Evolutionary conservation across 1,140 invertebrate genomes (phyloP).

Genomic region (Drosophila chauvacae): DNA sequence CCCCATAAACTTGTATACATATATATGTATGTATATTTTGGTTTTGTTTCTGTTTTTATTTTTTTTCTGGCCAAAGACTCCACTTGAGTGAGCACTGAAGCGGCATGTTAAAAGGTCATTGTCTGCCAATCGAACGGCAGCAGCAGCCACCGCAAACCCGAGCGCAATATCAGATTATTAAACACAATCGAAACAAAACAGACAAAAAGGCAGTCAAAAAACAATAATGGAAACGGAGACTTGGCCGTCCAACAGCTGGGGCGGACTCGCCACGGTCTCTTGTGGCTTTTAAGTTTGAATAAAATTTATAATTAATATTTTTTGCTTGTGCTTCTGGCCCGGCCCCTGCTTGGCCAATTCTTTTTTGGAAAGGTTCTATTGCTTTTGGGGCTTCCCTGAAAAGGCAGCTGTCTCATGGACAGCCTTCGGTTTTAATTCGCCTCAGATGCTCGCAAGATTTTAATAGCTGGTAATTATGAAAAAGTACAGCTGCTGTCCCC

Average conservation of each 20-base stretch:
- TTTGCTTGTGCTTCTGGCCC: conserved; percentile 13
- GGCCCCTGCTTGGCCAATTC: conserved; percentile 19
- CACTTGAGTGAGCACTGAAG: conserved; percentile 66
- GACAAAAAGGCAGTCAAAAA: conserved; percentile 23
- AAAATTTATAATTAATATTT: conserved; percentile 64
- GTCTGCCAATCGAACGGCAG: conserved; percentile 73
- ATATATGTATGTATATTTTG: conserved; percentile 1
- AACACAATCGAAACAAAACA: conserved; percentile 55
- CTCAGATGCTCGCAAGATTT: conserved; percentile 54
- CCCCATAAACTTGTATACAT: conserved; percentile 11
- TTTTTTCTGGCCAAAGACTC: conserved; percentile 20
- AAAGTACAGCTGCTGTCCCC: conserved; percentile 52
- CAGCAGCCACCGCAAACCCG: conserved; percentile 48
- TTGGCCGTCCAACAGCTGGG: conserved; percentile 57
- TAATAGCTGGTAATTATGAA: conserved; percentile 73
- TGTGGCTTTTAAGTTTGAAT: conserved; percentile 48
- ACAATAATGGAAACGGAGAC: conserved; percentile 26
- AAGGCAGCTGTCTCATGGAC: conserved; percentile 25
- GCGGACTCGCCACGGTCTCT: conserved; percentile 20
- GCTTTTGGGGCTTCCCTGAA: conserved; percentile 43
- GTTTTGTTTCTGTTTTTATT: neutral
- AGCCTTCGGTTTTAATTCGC: conserved; percentile 44
- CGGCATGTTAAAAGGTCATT: conserved; percentile 79
- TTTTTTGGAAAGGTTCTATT: conserved; percentile 64
- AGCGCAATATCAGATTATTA: conserved; percentile 72